Evolutionary conservation across 2,888 invertebrate genomes (phyloP).

Genomic region (Ptychoptera contaminata): DNA sequence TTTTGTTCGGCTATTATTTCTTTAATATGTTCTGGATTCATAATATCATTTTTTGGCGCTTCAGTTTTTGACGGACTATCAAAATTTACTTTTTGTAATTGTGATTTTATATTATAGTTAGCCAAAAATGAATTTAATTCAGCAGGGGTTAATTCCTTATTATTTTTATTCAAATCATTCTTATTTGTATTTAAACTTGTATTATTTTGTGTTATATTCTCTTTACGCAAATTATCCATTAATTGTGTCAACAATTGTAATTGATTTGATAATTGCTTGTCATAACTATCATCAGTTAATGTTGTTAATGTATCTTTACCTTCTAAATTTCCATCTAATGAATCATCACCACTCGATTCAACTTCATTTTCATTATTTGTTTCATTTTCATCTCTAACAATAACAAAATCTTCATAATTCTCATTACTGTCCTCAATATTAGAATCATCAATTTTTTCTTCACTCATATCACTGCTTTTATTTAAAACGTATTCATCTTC

Average conservation of each 20-base stretch:
- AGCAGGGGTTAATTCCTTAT: slow-evolving; percentile 23
- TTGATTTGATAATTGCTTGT: slow-evolving; percentile 25
- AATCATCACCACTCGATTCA: slow-evolving; percentile 26
- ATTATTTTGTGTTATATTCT: slow-evolving; percentile 6
- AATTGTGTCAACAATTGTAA: slow-evolving; percentile 27
- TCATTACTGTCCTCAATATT: slow-evolving; percentile 1
- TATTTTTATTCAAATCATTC: too few species aligned
- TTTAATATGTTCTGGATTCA: slow-evolving; percentile 10
- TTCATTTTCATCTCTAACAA: background rate
- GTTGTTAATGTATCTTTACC: slow-evolving; percentile 6
- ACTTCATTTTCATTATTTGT: slow-evolving; percentile 8
- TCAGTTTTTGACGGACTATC: slow-evolving; percentile 6
- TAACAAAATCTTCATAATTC: background rate
- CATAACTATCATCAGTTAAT: slow-evolving; percentile 16
- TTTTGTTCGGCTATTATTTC: slow-evolving; percentile 12
- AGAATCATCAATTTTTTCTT: slow-evolving; percentile 1
- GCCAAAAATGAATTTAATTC: slow-evolving; percentile 29
- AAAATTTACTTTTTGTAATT: slow-evolving; percentile 20
- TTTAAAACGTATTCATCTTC: slow-evolving; percentile 2
- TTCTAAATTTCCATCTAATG: slow-evolving; percentile 12
- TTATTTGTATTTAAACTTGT: too few species aligned
- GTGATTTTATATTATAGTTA: slow-evolving; percentile 27
- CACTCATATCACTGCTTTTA: slow-evolving; percentile 6
- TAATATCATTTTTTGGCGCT: slow-evolving; percentile 11
- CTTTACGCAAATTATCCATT: slow-evolving; percentile 26